Percentiles rank a stretch among this genome's conserved stretches.
phyloP scores from a whole-genome alignment of 2,797 vertebrate species.

The Lepidocolaptes lacrymiger region DNA sequence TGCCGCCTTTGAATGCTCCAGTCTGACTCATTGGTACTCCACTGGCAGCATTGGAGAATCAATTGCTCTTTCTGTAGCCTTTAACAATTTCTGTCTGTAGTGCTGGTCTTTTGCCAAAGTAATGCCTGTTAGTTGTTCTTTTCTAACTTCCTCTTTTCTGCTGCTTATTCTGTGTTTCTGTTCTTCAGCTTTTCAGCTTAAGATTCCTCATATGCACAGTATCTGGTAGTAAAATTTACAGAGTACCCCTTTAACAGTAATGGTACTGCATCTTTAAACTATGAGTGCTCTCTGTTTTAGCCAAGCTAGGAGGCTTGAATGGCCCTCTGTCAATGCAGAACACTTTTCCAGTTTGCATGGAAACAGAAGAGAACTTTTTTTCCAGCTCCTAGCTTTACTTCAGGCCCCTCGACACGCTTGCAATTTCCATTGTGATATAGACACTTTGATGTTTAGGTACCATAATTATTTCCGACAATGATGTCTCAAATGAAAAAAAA shows the following conservation, averaged over 20 bases:
- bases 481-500: background rate
- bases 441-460: background rate
- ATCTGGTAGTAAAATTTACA: background rate
- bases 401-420: background rate
- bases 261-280: background rate
- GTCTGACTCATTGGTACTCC: background rate
- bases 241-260: background rate
- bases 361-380: background rate
- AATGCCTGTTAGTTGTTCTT: background rate
- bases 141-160: background rate
- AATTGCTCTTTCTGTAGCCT: background rate
- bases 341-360: background rate
- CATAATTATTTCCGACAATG: background rate
- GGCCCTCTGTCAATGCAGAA: background rate
- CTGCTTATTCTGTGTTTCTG: background rate
- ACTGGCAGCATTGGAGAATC: background rate
- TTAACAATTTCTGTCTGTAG: background rate
- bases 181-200: constrained; percentile 9
- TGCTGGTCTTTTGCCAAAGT: background rate
- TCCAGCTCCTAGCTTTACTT: background rate
- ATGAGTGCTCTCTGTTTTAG: background rate
- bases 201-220: background rate
- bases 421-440: background rate
- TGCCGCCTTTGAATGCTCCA: background rate
- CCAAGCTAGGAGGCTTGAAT: background rate